Evolutionary conservation across 2,797 vertebrate genomes (phyloP).

Genomic region (Clarias laeviceps): DNA sequence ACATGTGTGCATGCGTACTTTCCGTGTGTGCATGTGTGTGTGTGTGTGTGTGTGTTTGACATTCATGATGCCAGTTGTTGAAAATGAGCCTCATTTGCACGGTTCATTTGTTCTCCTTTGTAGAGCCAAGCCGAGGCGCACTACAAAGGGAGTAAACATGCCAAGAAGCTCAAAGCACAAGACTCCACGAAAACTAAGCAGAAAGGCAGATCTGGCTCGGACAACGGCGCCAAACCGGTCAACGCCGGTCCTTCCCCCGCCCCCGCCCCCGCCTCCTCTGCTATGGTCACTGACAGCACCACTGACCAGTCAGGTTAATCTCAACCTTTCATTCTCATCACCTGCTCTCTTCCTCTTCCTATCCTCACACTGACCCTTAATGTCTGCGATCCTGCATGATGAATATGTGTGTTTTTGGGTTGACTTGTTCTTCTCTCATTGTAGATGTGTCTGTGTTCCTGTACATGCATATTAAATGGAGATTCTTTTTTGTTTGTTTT

Average conservation of each 20-base stretch:
- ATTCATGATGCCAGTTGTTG: constrained; percentile 56
- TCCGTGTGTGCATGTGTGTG: constrained; percentile 22
- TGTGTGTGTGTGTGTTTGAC: constrained; percentile 61
- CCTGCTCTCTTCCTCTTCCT: neutral
- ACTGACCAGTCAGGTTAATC: constrained; percentile 89
- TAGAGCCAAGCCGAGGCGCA: constrained; percentile 99
- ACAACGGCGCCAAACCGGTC: constrained; percentile 81
- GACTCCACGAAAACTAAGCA: constrained; percentile 91
- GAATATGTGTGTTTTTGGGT: neutral
- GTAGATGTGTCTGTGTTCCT: neutral
- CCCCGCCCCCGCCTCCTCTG: constrained; percentile 60
- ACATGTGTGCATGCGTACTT: constrained; percentile 34
- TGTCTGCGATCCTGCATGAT: constrained; percentile 32
- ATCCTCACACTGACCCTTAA: neutral
- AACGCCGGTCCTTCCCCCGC: constrained; percentile 63
- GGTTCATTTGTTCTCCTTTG: constrained; percentile 84
- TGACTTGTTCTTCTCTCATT: neutral
- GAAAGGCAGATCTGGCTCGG: constrained; percentile 82
- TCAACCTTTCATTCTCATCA: constrained; percentile 35
- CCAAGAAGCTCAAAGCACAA: constrained; percentile 98
- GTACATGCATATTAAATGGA: too few relatives aligned
- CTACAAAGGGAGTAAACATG: constrained; percentile 98
- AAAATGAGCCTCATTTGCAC: constrained; percentile 77
- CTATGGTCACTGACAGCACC: constrained; percentile 77
- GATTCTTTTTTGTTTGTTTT: too few relatives aligned